Evolutionary conservation across 1,140 invertebrate species (phyloP).

Genomic region (Papilio helenus): DNA sequence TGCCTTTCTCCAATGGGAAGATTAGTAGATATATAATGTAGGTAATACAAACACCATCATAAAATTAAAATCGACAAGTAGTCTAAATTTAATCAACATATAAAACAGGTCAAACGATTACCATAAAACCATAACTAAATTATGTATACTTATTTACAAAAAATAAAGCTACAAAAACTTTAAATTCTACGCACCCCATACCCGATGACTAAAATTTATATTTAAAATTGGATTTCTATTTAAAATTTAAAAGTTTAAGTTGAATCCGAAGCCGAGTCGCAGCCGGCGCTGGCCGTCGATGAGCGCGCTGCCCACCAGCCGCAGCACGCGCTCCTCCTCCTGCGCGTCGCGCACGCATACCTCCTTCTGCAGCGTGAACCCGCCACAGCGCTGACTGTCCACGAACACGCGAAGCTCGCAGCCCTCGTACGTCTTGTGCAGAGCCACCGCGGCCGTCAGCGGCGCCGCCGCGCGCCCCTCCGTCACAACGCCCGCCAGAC

Average conservation of each 20-base stretch:
- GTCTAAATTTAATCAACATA: constrained; percentile 62
- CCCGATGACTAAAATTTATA: constrained; percentile 46
- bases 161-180: constrained; percentile 72
- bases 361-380: constrained; percentile 71
- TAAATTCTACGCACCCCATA: constrained; percentile 11
- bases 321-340: constrained; percentile 61
- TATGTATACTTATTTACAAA: constrained; percentile 82
- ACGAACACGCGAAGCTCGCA: constrained; percentile 74
- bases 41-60: not conserved
- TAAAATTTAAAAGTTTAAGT: constrained; percentile 69
- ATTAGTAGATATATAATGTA: not conserved
- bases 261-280: constrained; percentile 70
- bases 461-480: constrained; percentile 52
- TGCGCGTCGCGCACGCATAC: constrained; percentile 61
- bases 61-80: constrained; percentile 26
- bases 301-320: constrained; percentile 64
- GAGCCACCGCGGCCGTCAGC: constrained; percentile 61
- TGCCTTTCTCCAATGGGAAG: too few species aligned
- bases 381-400: constrained; percentile 69
- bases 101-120: constrained; percentile 56
- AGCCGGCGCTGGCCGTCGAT: constrained; percentile 69
- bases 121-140: constrained; percentile 75
- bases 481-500: constrained; percentile 67
- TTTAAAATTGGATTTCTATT: not conserved
- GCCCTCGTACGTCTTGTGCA: constrained; percentile 69